Evolutionary conservation across 2,888 invertebrate species (phyloP).

Genomic region (Melangyna quadrimaculata): DNA sequence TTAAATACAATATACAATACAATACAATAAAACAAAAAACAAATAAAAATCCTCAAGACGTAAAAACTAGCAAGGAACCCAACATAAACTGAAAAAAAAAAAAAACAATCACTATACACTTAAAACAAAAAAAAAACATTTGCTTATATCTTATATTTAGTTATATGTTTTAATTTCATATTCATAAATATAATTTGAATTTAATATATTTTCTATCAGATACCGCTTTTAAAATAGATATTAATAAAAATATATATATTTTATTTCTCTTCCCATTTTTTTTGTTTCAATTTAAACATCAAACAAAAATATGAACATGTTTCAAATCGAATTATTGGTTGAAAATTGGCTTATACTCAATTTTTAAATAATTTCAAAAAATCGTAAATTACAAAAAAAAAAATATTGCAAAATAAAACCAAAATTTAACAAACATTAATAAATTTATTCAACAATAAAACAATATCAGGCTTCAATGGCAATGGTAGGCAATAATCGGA

Average conservation of each 20-base stretch:
- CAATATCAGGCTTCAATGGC: conserved; percentile 79
- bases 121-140: background rate
- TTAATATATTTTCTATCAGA: conserved; percentile 34
- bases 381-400: conserved; percentile 25
- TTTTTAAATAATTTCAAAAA: conserved; percentile 6
- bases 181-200: conserved; percentile 12
- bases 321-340: conserved; percentile 47
- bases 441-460: conserved; percentile 64
- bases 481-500: conserved; percentile 80
- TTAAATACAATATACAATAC: background rate
- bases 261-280: conserved; percentile 70
- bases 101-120: conserved; percentile 15
- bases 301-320: conserved; percentile 40
- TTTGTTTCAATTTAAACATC: conserved; percentile 40
- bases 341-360: conserved; percentile 51
- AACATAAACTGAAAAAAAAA: background rate
- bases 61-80: background rate
- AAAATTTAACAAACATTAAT: conserved; percentile 26
- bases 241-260: conserved; percentile 55
- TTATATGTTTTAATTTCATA: conserved; percentile 1
- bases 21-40: background rate
- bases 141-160: background rate
- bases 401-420: conserved; percentile 8
- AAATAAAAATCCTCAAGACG: background rate
- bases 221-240: conserved; percentile 60